phyloP scores from a whole-genome alignment of 1,140 invertebrate species.

The Bombus haemorrhoidalis region DNA sequence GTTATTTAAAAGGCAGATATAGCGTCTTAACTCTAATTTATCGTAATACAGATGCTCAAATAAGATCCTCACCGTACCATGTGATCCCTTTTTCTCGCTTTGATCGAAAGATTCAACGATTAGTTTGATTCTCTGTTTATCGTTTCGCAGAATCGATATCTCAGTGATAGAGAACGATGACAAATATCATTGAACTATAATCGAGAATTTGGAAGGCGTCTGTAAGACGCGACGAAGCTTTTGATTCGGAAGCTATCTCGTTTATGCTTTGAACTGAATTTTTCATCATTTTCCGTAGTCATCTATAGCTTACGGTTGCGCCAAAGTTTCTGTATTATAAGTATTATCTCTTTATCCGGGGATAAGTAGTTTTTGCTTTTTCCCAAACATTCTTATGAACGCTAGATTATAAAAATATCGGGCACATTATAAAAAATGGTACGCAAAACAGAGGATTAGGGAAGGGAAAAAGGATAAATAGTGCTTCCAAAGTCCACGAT shows the following conservation, averaged over 20 bases:
- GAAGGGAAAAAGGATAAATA: neutral
- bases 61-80: slow-evolving; percentile 26
- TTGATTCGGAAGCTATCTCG: neutral
- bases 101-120: neutral
- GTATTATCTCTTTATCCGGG: neutral
- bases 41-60: slow-evolving; percentile 21
- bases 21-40: slow-evolving; percentile 49
- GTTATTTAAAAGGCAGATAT: slow-evolving; percentile 25
- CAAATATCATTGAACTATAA: too few species aligned
- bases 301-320: too few species aligned
- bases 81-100: slow-evolving; percentile 53
- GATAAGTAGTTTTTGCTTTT: neutral
- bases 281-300: neutral
- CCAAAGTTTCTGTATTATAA: neutral
- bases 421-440: neutral
- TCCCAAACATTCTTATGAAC: neutral
- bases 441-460: neutral
- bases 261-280: neutral
- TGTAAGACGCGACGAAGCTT: too few species aligned
- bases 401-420: neutral
- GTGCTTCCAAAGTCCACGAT: neutral
- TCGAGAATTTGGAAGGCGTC: too few species aligned
- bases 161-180: neutral
- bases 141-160: neutral
- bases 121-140: neutral